A percentile compares a stretch with the other conserved stretches of the same genome.
Conservation (phyloP, 2,113 vertebrate genomes). For the Sander lucioperca region DNA sequence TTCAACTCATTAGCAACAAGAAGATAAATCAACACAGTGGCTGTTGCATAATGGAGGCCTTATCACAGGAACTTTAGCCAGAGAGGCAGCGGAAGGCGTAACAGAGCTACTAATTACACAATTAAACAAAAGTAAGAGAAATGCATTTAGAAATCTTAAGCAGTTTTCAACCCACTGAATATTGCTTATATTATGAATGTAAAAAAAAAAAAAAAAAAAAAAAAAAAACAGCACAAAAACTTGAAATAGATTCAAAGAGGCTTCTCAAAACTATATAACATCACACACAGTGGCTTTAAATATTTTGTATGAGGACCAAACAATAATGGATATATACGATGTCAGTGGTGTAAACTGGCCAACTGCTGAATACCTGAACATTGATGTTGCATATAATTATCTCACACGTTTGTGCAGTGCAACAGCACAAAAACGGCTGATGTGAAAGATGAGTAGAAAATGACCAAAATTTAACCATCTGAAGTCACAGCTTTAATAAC, state of each 20-base stretch:
- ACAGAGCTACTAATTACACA: conserved; percentile 3
- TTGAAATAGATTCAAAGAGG: not conserved
- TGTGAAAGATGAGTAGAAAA: not conserved
- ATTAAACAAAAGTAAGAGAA: not conserved
- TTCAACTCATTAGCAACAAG: conserved; percentile 64
- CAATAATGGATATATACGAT: not conserved
- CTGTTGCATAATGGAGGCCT: conserved; percentile 44
- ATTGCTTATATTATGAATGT: not conserved
- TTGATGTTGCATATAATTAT: not conserved
- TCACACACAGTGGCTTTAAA: not conserved
- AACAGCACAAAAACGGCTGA: not conserved
- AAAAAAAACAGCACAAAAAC: too few species aligned
- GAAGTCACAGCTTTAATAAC: not conserved
- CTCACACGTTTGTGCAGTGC: not conserved
- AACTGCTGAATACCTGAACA: not conserved
- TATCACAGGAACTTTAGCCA: conserved; percentile 36
- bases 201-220: too few species aligned
- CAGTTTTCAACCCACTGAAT: not conserved
- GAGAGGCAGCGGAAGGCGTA: conserved; percentile 11
- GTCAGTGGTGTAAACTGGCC: not conserved
- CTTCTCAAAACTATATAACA: not conserved
- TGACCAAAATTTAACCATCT: not conserved
- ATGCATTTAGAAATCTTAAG: not conserved
- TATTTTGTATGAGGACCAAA: not conserved
- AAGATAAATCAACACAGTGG: conserved; percentile 51